Base-by-base conservation (phyloP, 2,888 invertebrate species). In the Zeuzera pyrina region DNA sequence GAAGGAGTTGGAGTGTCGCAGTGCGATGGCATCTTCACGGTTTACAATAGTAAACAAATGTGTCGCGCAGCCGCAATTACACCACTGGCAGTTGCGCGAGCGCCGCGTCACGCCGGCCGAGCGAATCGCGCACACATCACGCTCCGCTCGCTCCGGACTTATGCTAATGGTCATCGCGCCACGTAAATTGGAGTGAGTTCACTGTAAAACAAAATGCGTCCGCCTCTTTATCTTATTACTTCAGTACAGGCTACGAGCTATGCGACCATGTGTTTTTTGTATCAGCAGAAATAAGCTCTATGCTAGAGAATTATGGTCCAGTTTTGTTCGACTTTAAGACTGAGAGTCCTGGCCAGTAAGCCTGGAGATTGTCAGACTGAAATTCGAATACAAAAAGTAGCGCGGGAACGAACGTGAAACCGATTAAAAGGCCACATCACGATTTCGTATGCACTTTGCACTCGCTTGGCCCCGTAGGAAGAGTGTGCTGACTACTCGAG, bases 361-460 rank as follows among this genome's bases (percentile, higher is more conserved):
- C 62, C 61, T 58, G 48, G 61, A 76, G 73, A 78, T 77, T 71
- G 72, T 73, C 65, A 56, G 67, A 40, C 50, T 73, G 72, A 77
- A 77, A 74, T 74, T 65, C 68, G 73, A 78, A 78, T 73, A 76
- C 77, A 78, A 81, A 81, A 81, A 78, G 72, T 71, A 69, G 67
- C 69, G 65, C 73, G 70, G 70, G 69, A 73, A 74, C 66, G 66
- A 77, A 76, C 79, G 79, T 79, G 81, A 66, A 79, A 81, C 70
- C 81, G 83, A 81, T 81, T 83, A 81, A 83, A 81, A 72, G 71
- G 69, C 76, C 73, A 65, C 83, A 83, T 81, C 83, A 83, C 83
- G 83, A 81, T 79, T 81, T 68, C 73, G 77, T 78, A 77, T 83
- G 79, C 83, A 77, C 79, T 83, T 79, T 83, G 83, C 78, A 81